Evolutionary conservation across 2,113 vertebrate genomes (phyloP), one percentile per base, ranked within the genome.

Genomic region (Lampris megalopsis): DNA sequence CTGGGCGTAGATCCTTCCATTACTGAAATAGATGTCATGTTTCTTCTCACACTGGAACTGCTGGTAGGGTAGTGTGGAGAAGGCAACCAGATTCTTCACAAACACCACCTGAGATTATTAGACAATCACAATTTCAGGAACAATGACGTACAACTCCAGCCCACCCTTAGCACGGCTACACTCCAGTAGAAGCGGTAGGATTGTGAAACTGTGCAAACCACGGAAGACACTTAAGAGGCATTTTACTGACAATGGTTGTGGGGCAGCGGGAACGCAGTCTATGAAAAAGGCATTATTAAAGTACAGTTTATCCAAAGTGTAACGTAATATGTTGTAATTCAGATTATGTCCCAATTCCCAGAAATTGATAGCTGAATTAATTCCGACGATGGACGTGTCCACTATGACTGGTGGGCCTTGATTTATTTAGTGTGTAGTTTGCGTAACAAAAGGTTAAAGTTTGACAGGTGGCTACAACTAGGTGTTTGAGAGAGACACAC

Each of bases 21-120:
- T 95, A 1, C 64, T 90, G 65, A 98, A 98, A 83, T 96, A 98
- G 81, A 98, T 98, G 85, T 97, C 96, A 0, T 97, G 93, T 52
- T 95, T 97, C 91, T 95, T 97, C 88, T 99, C 98, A 6, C 95
- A 93, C 77, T 95, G 95, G 79, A 98, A 92, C 77, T 96, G 94
- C 2, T 94, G 92, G 49, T 95, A 89, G 42, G 92, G 88, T 64
- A 98, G 94, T 2, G 93, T 80, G 2, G 95, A 93, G 82, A 98
- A 99, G 1, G 95, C 89, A 0, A 93, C 87, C 0, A 95, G 92
- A 67, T 96, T 97, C 68, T 93, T 92, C 47, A 97, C 95, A 1
- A 99, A 99, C 73, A 98, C 94, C 71, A 99, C 98, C 98, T 99
- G 81, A 1, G 68, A 73, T 87, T 49, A 76, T 57, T 42, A 79